These are phyloP conservation scores for Danionella dracula DNA, from an alignment of 2,797 vertebrate species.

Conservation along the genomic window DNA sequence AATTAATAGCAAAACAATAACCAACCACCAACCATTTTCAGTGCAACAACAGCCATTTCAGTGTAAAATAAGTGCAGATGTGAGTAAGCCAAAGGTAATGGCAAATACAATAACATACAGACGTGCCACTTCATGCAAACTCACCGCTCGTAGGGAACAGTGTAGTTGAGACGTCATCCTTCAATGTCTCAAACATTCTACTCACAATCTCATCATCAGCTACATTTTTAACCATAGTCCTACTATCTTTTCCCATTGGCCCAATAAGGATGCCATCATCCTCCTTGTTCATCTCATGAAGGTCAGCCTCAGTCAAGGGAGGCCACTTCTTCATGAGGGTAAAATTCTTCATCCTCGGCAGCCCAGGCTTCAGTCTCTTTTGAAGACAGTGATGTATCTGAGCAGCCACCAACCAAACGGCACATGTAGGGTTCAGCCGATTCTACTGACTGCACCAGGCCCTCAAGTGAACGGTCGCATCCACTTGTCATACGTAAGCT, in stretches of 20 bases:
- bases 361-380: constrained; percentile 48
- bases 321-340: constrained; percentile 64
- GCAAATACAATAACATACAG: constrained; percentile 38
- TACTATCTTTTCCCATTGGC: constrained; percentile 6
- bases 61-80: background rate
- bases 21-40: background rate
- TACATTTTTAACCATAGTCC: constrained; percentile 26
- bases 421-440: constrained; percentile 53
- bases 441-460: constrained; percentile 22
- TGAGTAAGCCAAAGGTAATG: background rate
- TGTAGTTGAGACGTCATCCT: constrained; percentile 41
- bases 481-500: constrained; percentile 24
- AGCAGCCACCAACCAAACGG: constrained; percentile 47
- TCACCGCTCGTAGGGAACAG: constrained; percentile 62
- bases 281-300: constrained; percentile 57
- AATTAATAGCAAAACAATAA: background rate
- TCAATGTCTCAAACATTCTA: constrained; percentile 34
- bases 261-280: constrained; percentile 25
- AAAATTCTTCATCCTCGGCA: constrained; percentile 47
- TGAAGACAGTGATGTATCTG: constrained; percentile 40
- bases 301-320: constrained; percentile 61
- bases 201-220: constrained; percentile 32
- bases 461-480: constrained; percentile 9
- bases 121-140: constrained; percentile 55
- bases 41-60: background rate